phyloP scores from a whole-genome alignment of 1,140 invertebrate genomes.

The Papilio polytes region DNA sequence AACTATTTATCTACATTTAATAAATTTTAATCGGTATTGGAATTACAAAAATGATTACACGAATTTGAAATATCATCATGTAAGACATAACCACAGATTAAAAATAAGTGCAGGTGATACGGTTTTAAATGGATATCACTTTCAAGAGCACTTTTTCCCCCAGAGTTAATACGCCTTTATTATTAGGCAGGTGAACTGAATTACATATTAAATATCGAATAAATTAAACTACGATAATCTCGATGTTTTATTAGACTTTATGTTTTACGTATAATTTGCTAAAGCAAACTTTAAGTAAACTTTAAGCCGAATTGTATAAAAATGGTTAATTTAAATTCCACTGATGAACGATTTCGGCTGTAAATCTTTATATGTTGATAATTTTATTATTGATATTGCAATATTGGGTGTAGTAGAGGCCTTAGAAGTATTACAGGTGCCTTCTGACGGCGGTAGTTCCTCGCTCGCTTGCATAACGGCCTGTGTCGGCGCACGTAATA shows the following conservation, averaged over 20 bases:
- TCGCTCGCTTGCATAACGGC: constrained; percentile 69
- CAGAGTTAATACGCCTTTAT: background rate
- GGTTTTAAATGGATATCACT: background rate
- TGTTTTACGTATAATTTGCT: background rate
- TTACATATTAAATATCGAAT: background rate
- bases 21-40: too few relatives aligned
- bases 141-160: background rate
- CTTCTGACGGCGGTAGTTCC: constrained; percentile 68
- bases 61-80: too few relatives aligned
- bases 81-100: background rate
- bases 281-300: too few relatives aligned
- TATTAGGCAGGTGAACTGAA: background rate
- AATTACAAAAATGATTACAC: too few relatives aligned
- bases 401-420: background rate
- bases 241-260: background rate
- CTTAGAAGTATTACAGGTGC: constrained; percentile 54
- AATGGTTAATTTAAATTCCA: background rate
- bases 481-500: constrained; percentile 63
- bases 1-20: background rate
- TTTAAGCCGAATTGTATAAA: background rate
- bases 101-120: background rate
- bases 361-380: background rate
- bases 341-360: background rate
- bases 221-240: background rate
- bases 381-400: background rate